Evolutionary conservation across 2,888 invertebrate genomes (phyloP), one percentile per base, ranked within the genome.

Genomic region (Ectemnius cavifrons): DNA sequence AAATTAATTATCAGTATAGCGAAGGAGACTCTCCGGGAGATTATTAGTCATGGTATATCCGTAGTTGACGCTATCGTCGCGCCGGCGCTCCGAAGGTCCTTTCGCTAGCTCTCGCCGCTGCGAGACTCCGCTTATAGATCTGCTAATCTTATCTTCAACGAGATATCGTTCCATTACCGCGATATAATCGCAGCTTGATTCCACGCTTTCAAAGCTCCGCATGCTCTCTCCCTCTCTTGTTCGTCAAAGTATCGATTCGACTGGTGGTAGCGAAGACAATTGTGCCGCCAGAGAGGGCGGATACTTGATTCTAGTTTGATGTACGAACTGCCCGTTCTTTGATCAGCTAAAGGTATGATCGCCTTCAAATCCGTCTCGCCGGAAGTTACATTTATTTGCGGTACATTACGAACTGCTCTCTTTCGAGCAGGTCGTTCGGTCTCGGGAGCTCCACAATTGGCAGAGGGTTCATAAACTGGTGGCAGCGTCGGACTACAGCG

Each of bases 81-180:
- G 37, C 66, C 63, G 73, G 59, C 60, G 69, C 71, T 75, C 68
- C 60, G 74, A 79, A 77, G 66, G 77, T 74, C 66, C 81, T 81
- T 79, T 73, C 58, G 64, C 75, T 64, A 47, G 57, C 60, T 64
- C 68, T 52, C 62, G 59, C 58, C 68, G 66, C 56, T 37, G 37
- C 27, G 70, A 67, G 73, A 66, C 72, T 72, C 71, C 71, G 77
- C 72, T 75, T 68, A 73, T 67, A 71, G 78, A 78, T 84, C 77
- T 79, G 83, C 83, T 88, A 87, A 89, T 89, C 88, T 88, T 88
- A 88, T 88, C 88, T 83, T 60, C 67, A 61, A 67, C 67, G 76
- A 84, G 86, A 87, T 87, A 88, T 75, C 86, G 85, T 81, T 77
- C 79, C 76, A 73, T 81, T 79, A 76, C 80, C 68, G 77, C 56